Percentiles rank a stretch among this genome's conserved stretches.
Evolutionary conservation across 2,113 vertebrate species (phyloP).

Genomic region (Rynchops niger): DNA sequence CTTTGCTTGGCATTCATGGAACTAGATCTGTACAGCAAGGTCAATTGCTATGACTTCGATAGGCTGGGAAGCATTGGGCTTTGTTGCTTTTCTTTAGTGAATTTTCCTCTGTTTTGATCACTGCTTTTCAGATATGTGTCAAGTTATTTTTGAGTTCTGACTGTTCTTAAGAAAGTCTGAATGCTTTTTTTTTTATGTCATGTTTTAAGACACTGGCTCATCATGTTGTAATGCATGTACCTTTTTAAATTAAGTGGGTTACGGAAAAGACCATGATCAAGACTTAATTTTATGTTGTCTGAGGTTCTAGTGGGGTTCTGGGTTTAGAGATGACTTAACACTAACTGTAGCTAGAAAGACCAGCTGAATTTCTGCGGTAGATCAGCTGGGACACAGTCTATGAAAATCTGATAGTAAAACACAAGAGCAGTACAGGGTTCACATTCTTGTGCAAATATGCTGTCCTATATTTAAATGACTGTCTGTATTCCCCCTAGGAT

Average conservation of each 20-base stretch:
- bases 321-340: background rate
- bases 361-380: background rate
- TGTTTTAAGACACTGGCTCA: background rate
- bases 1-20: background rate
- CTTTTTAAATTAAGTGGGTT: background rate
- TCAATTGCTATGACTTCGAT: background rate
- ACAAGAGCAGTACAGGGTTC: background rate
- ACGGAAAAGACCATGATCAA: background rate
- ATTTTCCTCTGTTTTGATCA: background rate
- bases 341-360: background rate
- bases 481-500: constrained; percentile 5
- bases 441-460: background rate
- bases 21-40: background rate
- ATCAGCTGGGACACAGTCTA: background rate
- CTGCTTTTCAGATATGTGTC: background rate
- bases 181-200: background rate
- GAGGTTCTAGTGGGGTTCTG: background rate
- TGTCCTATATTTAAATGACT: background rate
- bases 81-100: background rate
- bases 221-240: background rate
- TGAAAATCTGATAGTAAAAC: background rate
- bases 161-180: background rate
- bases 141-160: background rate
- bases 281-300: background rate
- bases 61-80: background rate